Conservation (phyloP, 2,113 vertebrate species). For the Syngnathoides biaculeatus region DNA sequence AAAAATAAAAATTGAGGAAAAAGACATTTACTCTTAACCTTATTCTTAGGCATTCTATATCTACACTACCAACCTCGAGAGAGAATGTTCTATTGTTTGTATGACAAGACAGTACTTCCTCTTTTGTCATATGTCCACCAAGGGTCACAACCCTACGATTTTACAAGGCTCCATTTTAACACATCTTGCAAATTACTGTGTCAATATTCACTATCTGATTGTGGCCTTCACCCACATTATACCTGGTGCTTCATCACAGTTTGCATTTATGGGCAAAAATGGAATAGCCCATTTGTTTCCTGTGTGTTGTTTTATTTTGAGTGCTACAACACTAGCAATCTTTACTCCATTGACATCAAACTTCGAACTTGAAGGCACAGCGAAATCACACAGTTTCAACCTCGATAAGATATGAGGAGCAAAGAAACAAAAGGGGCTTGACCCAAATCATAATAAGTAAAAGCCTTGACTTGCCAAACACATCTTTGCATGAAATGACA, state of each 20-base stretch:
- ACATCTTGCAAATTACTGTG: conserved; percentile 51
- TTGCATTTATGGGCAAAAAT: conserved; percentile 44
- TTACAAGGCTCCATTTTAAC: conserved; percentile 48
- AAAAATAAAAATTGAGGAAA: background rate
- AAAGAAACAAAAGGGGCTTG: too few relatives aligned
- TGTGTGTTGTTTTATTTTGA: conserved; percentile 21
- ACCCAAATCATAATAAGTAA: too few relatives aligned
- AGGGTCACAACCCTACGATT: conserved; percentile 48
- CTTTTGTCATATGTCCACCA: conserved; percentile 19
- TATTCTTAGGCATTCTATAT: background rate
- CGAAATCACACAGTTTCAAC: too few relatives aligned
- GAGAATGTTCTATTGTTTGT: conserved; percentile 1
- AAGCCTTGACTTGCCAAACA: too few relatives aligned
- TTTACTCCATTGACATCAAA: background rate
- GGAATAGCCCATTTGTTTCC: conserved; percentile 36
- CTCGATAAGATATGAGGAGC: too few relatives aligned
- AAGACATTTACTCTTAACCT: background rate
- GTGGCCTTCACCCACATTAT: conserved; percentile 51
- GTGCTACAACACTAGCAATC: background rate
- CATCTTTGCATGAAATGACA: too few relatives aligned
- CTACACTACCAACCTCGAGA: background rate
- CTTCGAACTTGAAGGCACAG: background rate
- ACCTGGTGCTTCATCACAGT: conserved; percentile 50
- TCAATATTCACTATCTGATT: conserved; percentile 64
- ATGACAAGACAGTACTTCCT: conserved; percentile 22